These are phyloP conservation scores for Orthonychiurus folsomi DNA, from an alignment of 2,888 invertebrate species.

Conservation along the genomic window DNA sequence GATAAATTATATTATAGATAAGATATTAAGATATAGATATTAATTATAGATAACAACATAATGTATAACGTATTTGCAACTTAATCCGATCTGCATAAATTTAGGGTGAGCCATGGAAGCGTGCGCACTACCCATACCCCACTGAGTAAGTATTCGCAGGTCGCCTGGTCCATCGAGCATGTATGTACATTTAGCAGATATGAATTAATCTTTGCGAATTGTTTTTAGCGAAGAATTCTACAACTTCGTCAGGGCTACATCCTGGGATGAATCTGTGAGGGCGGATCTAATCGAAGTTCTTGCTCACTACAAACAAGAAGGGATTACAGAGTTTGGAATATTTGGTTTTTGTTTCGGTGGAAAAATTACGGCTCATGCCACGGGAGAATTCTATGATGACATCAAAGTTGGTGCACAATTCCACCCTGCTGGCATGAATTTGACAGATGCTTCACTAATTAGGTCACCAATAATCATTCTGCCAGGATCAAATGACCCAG, in stretches of 20 bases:
- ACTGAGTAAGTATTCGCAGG: constrained; percentile 3
- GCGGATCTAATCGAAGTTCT: constrained; percentile 12
- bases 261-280: constrained; percentile 13
- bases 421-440: constrained; percentile 9
- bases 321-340: constrained; percentile 12
- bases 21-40: too few species aligned
- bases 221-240: constrained; percentile 6
- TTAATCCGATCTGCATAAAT: too few species aligned
- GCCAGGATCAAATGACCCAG: constrained; percentile 15
- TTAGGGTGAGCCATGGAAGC: constrained; percentile 14
- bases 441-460: constrained; percentile 8
- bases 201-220: not conserved
- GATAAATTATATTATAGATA: too few species aligned
- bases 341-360: constrained; percentile 17
- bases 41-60: too few species aligned
- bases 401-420: constrained; percentile 12
- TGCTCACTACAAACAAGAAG: constrained; percentile 8
- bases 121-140: constrained; percentile 13
- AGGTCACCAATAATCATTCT: constrained; percentile 1
- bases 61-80: too few species aligned
- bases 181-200: not conserved
- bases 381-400: not conserved
- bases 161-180: too few species aligned
- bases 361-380: constrained; percentile 11
- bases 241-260: constrained; percentile 12